These are phyloP conservation scores for Quadroppia sp. DNA, from an alignment of 2,888 invertebrate species.

Conservation along the genomic window DNA sequence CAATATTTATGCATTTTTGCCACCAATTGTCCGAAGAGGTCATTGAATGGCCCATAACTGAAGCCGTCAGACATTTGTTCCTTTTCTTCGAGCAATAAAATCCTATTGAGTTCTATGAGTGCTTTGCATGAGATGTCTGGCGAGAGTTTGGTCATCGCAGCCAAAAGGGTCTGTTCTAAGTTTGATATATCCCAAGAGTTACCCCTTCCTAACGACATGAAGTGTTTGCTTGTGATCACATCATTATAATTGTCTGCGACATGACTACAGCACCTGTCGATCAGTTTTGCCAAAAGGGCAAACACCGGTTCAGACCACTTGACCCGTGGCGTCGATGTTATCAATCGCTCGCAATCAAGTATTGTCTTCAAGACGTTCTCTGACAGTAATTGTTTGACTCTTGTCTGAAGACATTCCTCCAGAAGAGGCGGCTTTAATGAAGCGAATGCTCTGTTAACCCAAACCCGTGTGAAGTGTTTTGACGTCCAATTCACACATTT, in stretches of 20 bases:
- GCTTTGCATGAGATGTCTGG: conserved; percentile 78
- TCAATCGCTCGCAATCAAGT: conserved; percentile 74
- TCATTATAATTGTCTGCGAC: conserved; percentile 71
- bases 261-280: conserved; percentile 74
- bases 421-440: conserved; percentile 55
- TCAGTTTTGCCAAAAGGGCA: conserved; percentile 69
- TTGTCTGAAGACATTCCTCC: conserved; percentile 67
- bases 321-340: conserved; percentile 69
- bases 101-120: conserved; percentile 58
- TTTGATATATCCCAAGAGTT: conserved; percentile 64
- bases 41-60: conserved; percentile 31
- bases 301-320: conserved; percentile 79
- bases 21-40: conserved; percentile 56
- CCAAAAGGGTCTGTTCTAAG: conserved; percentile 71
- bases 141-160: conserved; percentile 71
- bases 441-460: conserved; percentile 86
- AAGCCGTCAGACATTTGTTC: background rate
- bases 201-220: conserved; percentile 62
- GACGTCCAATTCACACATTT: conserved; percentile 83
- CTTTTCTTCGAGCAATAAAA: conserved; percentile 39
- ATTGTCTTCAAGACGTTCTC: conserved; percentile 78
- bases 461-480: conserved; percentile 76
- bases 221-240: conserved; percentile 66
- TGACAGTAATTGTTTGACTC: conserved; percentile 54
- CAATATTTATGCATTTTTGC: conserved; percentile 63